Base-by-base conservation (phyloP, 2,113 vertebrate genomes). In the Vulpes lagopus region DNA sequence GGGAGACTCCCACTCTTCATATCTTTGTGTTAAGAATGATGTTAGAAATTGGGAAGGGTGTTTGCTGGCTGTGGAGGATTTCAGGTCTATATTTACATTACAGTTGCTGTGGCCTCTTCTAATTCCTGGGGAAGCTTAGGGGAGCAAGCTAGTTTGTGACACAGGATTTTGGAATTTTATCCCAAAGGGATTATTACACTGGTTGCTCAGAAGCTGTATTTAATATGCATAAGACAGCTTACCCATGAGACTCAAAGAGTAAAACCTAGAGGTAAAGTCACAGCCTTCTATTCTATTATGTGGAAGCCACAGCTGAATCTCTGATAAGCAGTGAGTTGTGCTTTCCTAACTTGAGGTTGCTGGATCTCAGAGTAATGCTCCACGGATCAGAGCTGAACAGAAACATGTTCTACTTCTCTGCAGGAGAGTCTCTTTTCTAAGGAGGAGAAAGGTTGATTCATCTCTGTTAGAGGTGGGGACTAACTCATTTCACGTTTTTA, bases 91-190 rank as follows among this genome's bases (percentile, higher is more conserved):
- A 85, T 51, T 89, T 55, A 43, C 2, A 55, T 5, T 67, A 67
- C 4, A 74, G 10, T 71, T 67, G 9, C 38, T 65, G 8, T 57
- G 32, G 6, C 19, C 8, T 93, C 80, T 38, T 83, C 43, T 76
- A n/a, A 84, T 81, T 96, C 6, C 83, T 86, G 23, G 35, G 73
- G n/a, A 93, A 35, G 27, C 20, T 32, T 43, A 64, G 86, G 8
- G 23, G 43, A 65, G 10, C 64, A 85, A 82, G 2, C 38, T 64
- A 80, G 27, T 43, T n/a, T 80, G 30, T 81, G 59, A 59, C 49
- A 80, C 35, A 27, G 0, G 4, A 67, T 74, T 92, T 69, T 94
- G 60, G 60, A n/a, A 89, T 94, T 96, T 95, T 94, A 71, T 94
- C 8, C 30, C 53, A 17, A 51, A 79, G 43, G 16, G 14, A 25